A percentile compares a stretch with the other conserved stretches of the same genome.
These are phyloP conservation scores for Anableps anableps DNA, from an alignment of 2,797 vertebrate genomes.

Conservation along the genomic window DNA sequence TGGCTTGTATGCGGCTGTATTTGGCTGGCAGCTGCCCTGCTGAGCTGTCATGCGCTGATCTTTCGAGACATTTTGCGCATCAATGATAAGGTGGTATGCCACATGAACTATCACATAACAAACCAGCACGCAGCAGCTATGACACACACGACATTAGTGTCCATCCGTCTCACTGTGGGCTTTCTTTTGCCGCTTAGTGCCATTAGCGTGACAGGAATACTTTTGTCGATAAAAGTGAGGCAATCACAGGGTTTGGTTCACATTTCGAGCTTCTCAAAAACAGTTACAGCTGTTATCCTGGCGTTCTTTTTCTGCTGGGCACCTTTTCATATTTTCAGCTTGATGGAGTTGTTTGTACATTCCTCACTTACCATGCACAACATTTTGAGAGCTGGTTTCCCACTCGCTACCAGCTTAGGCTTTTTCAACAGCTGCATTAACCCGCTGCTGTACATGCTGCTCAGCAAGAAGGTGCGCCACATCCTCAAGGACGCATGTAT, in stretches of 20 bases:
- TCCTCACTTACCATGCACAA: conserved; percentile 73
- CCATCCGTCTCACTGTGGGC: conserved; percentile 85
- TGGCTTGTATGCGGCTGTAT: conserved; percentile 79
- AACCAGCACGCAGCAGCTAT: conserved; percentile 70
- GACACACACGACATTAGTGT: conserved; percentile 86
- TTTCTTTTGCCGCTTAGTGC: conserved; percentile 91
- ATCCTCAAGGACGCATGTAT: conserved; percentile 85
- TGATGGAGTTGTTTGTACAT: conserved; percentile 91
- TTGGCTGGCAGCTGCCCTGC: conserved; percentile 83
- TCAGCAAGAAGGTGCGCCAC: conserved; percentile 87
- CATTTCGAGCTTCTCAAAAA: conserved; percentile 90
- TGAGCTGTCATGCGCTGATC: conserved; percentile 87
- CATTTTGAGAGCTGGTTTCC: conserved; percentile 86
- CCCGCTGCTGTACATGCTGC: conserved; percentile 92
- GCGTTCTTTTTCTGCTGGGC: conserved; percentile 96
- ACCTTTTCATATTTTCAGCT: conserved; percentile 90
- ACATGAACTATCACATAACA: conserved; percentile 88
- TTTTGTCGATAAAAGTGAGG: conserved; percentile 84
- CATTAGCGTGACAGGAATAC: conserved; percentile 88
- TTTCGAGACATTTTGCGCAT: conserved; percentile 86
- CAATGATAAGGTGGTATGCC: conserved; percentile 85
- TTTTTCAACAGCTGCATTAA: conserved; percentile 98
- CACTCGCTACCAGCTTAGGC: conserved; percentile 90
- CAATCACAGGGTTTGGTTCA: conserved; percentile 69
- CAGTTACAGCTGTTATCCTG: conserved; percentile 86